A percentile compares a stretch with the other conserved stretches of the same genome.
Evolutionary conservation across 2,113 vertebrate genomes (phyloP).

Genomic region (Callipepla californica): DNA sequence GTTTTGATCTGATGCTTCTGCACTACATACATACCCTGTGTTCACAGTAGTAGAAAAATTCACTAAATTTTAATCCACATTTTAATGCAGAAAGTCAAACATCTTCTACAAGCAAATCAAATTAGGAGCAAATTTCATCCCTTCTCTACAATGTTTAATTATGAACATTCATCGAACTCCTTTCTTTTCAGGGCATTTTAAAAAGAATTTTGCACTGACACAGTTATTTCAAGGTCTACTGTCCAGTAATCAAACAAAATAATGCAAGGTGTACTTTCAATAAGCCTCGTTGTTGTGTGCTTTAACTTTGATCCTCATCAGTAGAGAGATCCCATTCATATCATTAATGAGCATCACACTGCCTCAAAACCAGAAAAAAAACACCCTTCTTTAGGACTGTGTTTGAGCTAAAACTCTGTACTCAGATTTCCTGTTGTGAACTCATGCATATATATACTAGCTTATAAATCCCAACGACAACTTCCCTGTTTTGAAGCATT

Average conservation of each 20-base stretch:
- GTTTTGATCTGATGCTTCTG: background rate
- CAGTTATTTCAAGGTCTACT: background rate
- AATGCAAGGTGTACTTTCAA: background rate
- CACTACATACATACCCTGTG: background rate
- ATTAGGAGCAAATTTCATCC: background rate
- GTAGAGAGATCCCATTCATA: background rate
- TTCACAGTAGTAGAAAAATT: background rate
- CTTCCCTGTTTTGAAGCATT: background rate
- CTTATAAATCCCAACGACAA: background rate
- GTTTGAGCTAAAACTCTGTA: background rate
- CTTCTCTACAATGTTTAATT: background rate
- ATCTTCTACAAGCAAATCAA: background rate
- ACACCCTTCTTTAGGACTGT: background rate
- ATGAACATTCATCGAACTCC: background rate
- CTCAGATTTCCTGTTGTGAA: background rate
- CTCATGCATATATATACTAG: background rate
- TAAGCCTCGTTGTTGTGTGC: background rate
- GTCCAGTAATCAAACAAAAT: background rate
- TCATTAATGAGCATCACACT: background rate
- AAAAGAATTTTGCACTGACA: background rate
- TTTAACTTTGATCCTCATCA: background rate
- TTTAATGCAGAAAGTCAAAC: background rate
- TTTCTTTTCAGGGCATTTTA: background rate
- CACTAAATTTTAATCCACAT: background rate
- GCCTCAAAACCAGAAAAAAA: background rate